Base-by-base conservation (phyloP, 2,888 invertebrate species). In the Lathronympha strigana region DNA sequence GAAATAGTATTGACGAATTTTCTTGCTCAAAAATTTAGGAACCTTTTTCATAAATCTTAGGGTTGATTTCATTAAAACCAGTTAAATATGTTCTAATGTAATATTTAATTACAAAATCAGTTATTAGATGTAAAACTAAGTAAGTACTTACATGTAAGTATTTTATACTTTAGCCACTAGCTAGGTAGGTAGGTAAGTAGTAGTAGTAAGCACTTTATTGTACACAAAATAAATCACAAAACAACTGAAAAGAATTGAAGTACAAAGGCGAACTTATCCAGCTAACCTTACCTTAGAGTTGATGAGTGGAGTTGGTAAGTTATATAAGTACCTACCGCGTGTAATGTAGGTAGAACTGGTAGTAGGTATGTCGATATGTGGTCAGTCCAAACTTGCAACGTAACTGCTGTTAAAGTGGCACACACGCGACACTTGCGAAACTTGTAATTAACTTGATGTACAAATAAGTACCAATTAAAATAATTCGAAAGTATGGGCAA, bases 361-460 rank as follows among this genome's bases (percentile, higher is more conserved):
- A 38, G 17, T 9, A 17, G 38, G 17, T 31, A 28, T 19, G 55
- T 19, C 9, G 25, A 43, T 21, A 51, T 58, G 64, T 45, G 6
- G 36, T 28, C 36, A 13, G 11, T 9, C 58, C 51, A 58, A 64
- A 64, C 51, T 53, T 23, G 63, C 50, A 19, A 43, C 21, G 25
- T 25, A 33, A 51, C 43, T 25, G 1, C n/a, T n/a, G n/a, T 19
- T 28, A 33, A 64, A 28, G 43, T 64, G 13, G 58, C 19, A 45
- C 51, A 51, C 17, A 4, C 2, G 50, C 28, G 40, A 15, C 21
- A 53, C 11, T 64, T 58, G 51, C 64, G 36, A 53, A 58, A 60
- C 40, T 28, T 64, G 51, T 58, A 53, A 53, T 63, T 63, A 53
- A 53, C 58, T 28, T 23, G 23, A 25, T 8, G 11, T 21, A 11